phyloP scores from a whole-genome alignment of 2,113 vertebrate genomes.

The Arizona elegans region DNA sequence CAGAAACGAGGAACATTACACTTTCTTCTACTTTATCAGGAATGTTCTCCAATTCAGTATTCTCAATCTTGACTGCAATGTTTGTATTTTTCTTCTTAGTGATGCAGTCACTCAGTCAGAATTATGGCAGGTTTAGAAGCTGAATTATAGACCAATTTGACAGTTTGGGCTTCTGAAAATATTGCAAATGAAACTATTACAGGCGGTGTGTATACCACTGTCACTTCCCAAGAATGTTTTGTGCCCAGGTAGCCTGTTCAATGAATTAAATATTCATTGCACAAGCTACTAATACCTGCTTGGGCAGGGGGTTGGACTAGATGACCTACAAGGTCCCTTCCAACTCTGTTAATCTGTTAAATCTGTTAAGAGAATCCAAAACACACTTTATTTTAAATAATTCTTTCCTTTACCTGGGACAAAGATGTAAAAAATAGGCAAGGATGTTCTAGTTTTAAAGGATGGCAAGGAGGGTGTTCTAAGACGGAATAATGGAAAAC shows the following conservation, averaged over 20 bases:
- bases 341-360: no score
- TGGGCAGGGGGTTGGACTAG: no score
- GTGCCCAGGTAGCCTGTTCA: neutral
- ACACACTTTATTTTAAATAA: neutral
- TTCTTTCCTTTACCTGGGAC: neutral
- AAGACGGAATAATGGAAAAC: neutral
- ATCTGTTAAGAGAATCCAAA: neutral
- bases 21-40: neutral
- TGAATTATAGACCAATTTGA: neutral
- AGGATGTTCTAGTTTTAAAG: neutral
- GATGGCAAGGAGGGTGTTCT: neutral
- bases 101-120: neutral
- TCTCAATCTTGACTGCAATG: neutral
- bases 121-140: neutral
- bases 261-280: neutral
- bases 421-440: neutral
- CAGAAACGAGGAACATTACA: neutral
- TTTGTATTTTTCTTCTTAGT: neutral
- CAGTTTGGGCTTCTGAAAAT: neutral
- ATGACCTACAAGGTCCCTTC: no score
- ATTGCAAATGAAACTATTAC: neutral
- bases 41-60: neutral
- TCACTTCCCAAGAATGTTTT: neutral
- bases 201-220: neutral
- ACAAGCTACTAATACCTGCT: neutral